Conservation (phyloP, 2,888 invertebrate species). For the Anthophora plumipes region DNA sequence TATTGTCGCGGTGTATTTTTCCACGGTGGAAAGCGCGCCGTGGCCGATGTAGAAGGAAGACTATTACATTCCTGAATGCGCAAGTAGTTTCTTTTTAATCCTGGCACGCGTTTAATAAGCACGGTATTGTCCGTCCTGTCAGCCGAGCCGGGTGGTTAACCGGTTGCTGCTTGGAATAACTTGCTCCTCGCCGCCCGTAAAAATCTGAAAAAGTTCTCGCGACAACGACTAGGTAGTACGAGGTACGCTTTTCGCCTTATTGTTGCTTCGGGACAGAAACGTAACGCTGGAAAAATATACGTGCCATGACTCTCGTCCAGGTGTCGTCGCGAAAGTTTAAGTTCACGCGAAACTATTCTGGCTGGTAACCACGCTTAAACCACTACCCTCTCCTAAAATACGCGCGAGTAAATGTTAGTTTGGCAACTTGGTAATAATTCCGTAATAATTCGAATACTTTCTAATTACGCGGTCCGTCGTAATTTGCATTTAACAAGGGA, state of each 20-base stretch:
- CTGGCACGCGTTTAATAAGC: conserved; percentile 58
- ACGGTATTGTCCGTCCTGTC: conserved; percentile 34
- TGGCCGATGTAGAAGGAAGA: not conserved
- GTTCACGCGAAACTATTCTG: too few species aligned
- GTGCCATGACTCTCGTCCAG: too few species aligned
- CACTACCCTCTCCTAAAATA: not conserved
- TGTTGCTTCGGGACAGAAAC: too few species aligned
- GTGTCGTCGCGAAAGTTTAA: too few species aligned
- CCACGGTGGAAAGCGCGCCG: not conserved
- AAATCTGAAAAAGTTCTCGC: conserved; percentile 36
- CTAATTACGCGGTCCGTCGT: conserved; percentile 19
- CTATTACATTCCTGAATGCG: conserved; percentile 40
- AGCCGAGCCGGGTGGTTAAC: conserved; percentile 11
- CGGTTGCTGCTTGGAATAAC: conserved; percentile 15
- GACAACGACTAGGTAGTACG: not conserved
- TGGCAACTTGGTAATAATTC: not conserved
- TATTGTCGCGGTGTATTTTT: conserved; percentile 21
- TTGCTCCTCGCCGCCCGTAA: not conserved
- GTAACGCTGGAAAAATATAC: too few species aligned
- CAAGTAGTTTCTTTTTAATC: conserved; percentile 53
- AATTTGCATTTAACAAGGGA: conserved; percentile 44
- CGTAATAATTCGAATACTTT: conserved; percentile 10
- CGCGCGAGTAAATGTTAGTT: not conserved
- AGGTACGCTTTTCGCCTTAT: not conserved
- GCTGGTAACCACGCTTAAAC: not conserved